Conservation (phyloP, 1,140 invertebrate species). For the Bombus breviceps region DNA sequence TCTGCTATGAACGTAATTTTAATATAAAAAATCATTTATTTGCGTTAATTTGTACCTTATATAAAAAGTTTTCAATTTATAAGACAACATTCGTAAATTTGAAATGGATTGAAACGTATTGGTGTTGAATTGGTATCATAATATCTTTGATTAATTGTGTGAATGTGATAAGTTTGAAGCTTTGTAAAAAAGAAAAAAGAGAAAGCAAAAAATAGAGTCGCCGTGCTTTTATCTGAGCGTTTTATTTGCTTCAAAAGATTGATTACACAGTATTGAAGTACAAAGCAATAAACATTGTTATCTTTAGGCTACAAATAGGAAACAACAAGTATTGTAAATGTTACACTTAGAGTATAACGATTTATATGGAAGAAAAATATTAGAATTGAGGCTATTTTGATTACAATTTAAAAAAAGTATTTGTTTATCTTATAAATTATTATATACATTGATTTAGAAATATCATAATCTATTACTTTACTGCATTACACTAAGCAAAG, state of each 20-base stretch:
- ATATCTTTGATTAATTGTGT: conserved; percentile 52
- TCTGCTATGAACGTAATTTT: conserved; percentile 16
- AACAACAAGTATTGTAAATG: conserved; percentile 33
- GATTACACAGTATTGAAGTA: conserved; percentile 53
- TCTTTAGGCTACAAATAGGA: conserved; percentile 30
- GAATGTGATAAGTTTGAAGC: conserved; percentile 64
- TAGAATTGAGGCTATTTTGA: conserved; percentile 47
- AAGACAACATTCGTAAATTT: conserved; percentile 27
- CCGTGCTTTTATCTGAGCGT: conserved; percentile 62
- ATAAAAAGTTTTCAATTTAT: conserved; percentile 19
- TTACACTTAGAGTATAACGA: conserved; percentile 21
- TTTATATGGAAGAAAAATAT: conserved; percentile 19
- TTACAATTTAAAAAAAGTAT: conserved; percentile 1
- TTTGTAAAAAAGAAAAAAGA: conserved; percentile 38
- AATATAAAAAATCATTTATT: conserved; percentile 20
- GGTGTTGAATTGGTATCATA: conserved; percentile 37
- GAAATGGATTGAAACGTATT: conserved; percentile 34
- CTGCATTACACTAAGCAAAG: conserved; percentile 18
- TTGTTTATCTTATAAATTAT: conserved; percentile 35
- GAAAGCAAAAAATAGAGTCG: conserved; percentile 62
- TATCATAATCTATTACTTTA: conserved; percentile 3
- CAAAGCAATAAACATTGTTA: conserved; percentile 64
- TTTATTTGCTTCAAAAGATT: conserved; percentile 27
- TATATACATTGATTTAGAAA: conserved; percentile 10
- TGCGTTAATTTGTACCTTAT: conserved; percentile 34